These are phyloP conservation scores for Netelia virgata DNA, from an alignment of 2,888 invertebrate species.

Conservation along the genomic window DNA sequence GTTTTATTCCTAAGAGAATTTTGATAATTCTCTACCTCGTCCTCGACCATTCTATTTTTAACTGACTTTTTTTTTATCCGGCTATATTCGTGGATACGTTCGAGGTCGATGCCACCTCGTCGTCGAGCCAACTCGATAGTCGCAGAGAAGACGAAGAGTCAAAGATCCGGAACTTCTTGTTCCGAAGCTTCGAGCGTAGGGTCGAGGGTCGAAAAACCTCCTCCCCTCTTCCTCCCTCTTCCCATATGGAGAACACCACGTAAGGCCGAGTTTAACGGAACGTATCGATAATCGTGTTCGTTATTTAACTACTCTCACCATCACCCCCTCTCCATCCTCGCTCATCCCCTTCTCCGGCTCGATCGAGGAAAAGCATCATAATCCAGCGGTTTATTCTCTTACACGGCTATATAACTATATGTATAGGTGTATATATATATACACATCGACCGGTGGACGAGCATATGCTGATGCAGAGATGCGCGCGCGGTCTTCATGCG, in stretches of 20 bases:
- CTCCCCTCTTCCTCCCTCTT: not conserved
- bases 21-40: not conserved
- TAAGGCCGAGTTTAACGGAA: conserved; percentile 53
- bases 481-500: conserved; percentile 50
- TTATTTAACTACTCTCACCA: conserved; percentile 29
- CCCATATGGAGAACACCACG: conserved; percentile 16
- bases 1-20: no score
- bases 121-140: conserved; percentile 31
- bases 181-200: conserved; percentile 31
- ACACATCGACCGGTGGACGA: conserved; percentile 2
- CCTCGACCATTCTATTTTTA: not conserved
- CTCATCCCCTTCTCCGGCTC: not conserved
- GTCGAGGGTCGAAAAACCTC: conserved; percentile 40
- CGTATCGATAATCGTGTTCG: conserved; percentile 40
- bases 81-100: conserved; percentile 23
- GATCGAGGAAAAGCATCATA: conserved; percentile 36
- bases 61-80: not conserved
- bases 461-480: conserved; percentile 4
- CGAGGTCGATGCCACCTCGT: conserved; percentile 49
- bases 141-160: conserved; percentile 44
- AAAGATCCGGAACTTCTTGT: conserved; percentile 50
- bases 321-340: not conserved
- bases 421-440: no score
- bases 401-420: not conserved
- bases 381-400: conserved; percentile 28